These are phyloP conservation scores for Aeoliscus strigatus DNA, from an alignment of 2,797 vertebrate genomes.

Conservation along the genomic window DNA sequence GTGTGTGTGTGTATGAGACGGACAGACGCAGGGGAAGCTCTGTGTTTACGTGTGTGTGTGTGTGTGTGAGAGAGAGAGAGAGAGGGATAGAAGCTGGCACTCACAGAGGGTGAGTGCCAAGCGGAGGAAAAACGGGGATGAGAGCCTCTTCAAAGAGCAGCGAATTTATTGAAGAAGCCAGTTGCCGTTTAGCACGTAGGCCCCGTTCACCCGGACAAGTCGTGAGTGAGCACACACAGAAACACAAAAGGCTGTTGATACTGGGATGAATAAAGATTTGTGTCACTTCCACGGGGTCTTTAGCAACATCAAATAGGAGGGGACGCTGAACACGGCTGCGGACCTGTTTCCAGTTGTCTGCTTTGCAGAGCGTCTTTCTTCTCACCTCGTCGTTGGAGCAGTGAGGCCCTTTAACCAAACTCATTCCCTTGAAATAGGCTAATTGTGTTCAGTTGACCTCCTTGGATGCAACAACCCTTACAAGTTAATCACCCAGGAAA, in stretches of 20 bases:
- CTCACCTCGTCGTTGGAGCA: conserved; percentile 36
- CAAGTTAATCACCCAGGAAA: conserved; percentile 71
- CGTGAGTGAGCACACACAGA: conserved; percentile 38
- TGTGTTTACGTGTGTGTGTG: conserved; percentile 10
- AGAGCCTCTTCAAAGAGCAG: conserved; percentile 67
- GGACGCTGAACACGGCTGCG: conserved; percentile 27
- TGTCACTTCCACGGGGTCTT: conserved; percentile 38
- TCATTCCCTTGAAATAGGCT: conserved; percentile 53
- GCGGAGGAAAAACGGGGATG: conserved; percentile 49
- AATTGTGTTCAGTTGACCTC: conserved; percentile 73
- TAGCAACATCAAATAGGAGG: conserved; percentile 44
- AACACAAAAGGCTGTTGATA: conserved; percentile 39
- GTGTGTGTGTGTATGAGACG: too few relatives aligned
- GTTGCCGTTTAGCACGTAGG: conserved; percentile 72
- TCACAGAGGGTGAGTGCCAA: conserved; percentile 39
- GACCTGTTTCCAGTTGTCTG: conserved; percentile 49
- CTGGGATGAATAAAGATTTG: conserved; percentile 52
- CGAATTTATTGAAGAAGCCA: conserved; percentile 59
- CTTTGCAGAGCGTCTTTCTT: conserved; percentile 35
- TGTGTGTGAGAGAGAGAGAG: conserved; percentile 7
- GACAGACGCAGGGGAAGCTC: conserved; percentile 12
- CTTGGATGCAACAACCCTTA: conserved; percentile 63
- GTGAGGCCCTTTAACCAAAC: conserved; percentile 45
- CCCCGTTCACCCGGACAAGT: conserved; percentile 60
- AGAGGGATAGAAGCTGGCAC: conserved; percentile 44